A percentile compares a stretch with the other conserved stretches of the same genome.
Evolutionary conservation across 30 jellyfish, hydroid and myxozoan genomes (phyloP).

Genomic region (Mastigias papua): DNA sequence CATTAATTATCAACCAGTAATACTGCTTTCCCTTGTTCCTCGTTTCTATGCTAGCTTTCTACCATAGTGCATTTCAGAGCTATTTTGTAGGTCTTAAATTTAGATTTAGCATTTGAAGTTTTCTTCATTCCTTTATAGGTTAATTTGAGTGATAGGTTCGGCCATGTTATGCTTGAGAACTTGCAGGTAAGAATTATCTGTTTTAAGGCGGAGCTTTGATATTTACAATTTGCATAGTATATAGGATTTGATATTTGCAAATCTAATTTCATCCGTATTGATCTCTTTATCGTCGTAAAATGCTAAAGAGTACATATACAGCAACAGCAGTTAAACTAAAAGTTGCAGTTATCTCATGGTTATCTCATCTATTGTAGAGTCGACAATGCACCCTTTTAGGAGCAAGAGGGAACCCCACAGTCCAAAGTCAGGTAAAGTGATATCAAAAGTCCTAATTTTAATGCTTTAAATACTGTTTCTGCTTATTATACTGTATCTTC

Average conservation of each 20-base stretch:
- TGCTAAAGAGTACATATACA: no score
- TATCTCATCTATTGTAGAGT: conserved; percentile 32
- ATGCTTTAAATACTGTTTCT: no score
- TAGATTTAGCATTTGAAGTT: no score
- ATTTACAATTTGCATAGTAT: no score
- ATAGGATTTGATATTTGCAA: no score
- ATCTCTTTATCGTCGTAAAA: no score
- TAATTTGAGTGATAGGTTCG: conserved; percentile 88
- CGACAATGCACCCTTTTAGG: conserved; percentile 91
- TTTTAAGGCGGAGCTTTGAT: not conserved
- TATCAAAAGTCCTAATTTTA: not conserved
- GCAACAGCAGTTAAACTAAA: no score
- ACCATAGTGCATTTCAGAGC: not conserved
- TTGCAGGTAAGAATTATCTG: conserved; percentile 42
- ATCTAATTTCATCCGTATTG: no score
- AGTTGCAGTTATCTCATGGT: not conserved
- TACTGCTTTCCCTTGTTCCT: not conserved
- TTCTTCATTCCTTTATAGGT: conserved; percentile 55
- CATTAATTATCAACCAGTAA: conserved; percentile 90
- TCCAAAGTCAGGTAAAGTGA: conserved; percentile 49
- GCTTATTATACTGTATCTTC: no score
- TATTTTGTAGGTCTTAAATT: not conserved
- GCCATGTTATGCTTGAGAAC: conserved; percentile 92
- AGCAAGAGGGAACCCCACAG: conserved; percentile 76
- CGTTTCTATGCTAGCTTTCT: not conserved